Base-by-base conservation (phyloP, 2,888 invertebrate genomes). In the Drosophila robusta region DNA sequence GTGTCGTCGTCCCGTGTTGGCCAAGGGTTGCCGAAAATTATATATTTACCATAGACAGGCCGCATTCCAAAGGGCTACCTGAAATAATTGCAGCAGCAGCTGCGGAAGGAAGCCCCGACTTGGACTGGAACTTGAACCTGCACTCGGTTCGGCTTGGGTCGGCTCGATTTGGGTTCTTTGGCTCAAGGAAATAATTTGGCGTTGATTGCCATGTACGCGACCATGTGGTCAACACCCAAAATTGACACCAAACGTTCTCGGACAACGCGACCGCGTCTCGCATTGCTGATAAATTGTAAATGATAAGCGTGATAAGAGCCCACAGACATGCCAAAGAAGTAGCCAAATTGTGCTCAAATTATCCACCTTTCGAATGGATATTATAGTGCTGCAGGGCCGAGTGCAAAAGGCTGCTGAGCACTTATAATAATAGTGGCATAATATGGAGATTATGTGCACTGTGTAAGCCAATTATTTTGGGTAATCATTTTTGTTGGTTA, bases 161-260 rank as follows among this genome's bases (percentile, higher is more conserved):
- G 36, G 47, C 32, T 54, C 62, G 61, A 56, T 54, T 16, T 57
- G 61, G 64, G 60, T 16, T 66, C 9, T 29, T 38, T 64, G 64
- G 55, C 57, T 58, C 68, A 62, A 58, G 44, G 46, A 73, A 70
- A 81, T 81, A 87, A 89, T 87, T 85, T 89, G 89, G 89, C 89
- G 88, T 85, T 89, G 88, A 85, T 89, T 85, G 63, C 70, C 89
- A 89, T 89, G 88, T 89, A 79, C 83, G 86, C 87, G 89, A 52
- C 75, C 87, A 80, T 85, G 77, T 85, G 89, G 88, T 83, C 88
- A 88, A 89, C 86, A 89, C 86, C 86, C 80, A 70, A 86, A 87
- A 65, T 87, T 86, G 89, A 86, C 85, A 86, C 89, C 85, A 80
- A 72, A 73, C 75, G 61, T 55, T 46, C 46, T 41, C 52, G 47